Evolutionary conservation across 1,140 invertebrate genomes (phyloP).

Genomic region (Propsilocerus akamusi): DNA sequence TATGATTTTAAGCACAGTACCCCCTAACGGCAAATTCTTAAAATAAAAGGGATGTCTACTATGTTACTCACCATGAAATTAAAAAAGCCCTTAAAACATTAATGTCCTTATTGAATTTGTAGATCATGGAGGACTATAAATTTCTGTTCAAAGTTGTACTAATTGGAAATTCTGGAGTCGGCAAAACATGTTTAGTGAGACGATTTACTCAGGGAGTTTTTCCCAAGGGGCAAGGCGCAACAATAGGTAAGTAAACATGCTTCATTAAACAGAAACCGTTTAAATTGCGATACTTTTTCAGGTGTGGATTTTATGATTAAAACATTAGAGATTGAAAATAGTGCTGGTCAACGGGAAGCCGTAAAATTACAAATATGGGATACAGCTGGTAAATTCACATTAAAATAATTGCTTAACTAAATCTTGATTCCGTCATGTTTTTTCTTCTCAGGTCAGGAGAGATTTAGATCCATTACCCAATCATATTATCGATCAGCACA

Average conservation of each 20-base stretch:
- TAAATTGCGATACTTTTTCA: constrained; percentile 57
- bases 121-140: constrained; percentile 89
- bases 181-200: constrained; percentile 83
- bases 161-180: constrained; percentile 87
- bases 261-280: constrained; percentile 98
- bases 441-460: constrained; percentile 69
- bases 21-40: too few species aligned
- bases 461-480: constrained; percentile 86
- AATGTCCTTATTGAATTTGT: too few species aligned
- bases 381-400: constrained; percentile 12
- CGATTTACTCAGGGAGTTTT: constrained; percentile 84
- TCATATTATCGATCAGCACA: constrained; percentile 96
- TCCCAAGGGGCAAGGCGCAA: constrained; percentile 93
- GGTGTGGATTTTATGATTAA: constrained; percentile 1
- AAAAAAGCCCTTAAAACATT: too few species aligned
- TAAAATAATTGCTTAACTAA: neutral
- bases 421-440: neutral
- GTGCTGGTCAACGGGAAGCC: neutral
- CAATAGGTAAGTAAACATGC: constrained; percentile 99
- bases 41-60: too few species aligned
- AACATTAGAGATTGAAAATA: neutral
- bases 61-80: too few species aligned
- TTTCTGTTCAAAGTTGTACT: constrained; percentile 95
- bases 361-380: constrained; percentile 60
- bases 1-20: too few species aligned